A percentile compares a stretch with the other conserved stretches of the same genome.
phyloP scores from a whole-genome alignment of 2,888 invertebrate genomes.

The Schizaphis graminum region DNA sequence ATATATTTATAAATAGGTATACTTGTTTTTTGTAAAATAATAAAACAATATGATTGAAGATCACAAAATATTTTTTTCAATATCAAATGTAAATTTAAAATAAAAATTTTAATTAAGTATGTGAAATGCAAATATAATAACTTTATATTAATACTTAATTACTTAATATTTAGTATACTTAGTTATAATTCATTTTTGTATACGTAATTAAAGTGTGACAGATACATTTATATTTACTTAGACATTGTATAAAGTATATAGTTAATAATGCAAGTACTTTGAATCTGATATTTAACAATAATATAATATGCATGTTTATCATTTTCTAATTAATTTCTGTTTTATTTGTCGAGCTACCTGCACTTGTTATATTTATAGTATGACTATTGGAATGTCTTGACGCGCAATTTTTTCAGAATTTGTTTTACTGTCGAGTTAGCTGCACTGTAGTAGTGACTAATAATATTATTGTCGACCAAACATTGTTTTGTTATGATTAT shows the following conservation, averaged over 20 bases:
- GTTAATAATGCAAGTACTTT: background rate
- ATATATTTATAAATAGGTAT: background rate
- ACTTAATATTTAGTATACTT: background rate
- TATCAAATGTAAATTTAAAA: background rate
- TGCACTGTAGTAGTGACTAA: background rate
- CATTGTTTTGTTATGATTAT: background rate
- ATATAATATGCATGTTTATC: background rate
- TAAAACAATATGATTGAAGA: background rate
- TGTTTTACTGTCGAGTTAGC: constrained; percentile 6
- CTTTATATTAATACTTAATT: background rate
- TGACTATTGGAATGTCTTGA: background rate
- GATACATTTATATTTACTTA: background rate
- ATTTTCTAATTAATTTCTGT: constrained; percentile 1
- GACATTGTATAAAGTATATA: background rate
- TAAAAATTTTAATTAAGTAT: background rate
- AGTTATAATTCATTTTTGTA: background rate
- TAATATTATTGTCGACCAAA: background rate
- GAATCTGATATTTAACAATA: background rate
- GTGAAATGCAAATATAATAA: background rate
- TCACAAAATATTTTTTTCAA: background rate
- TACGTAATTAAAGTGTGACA: background rate
- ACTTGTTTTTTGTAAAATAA: background rate
- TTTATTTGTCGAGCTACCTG: background rate
- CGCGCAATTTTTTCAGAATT: background rate
- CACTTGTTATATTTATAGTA: background rate